These are phyloP conservation scores for Epsilonema sp. DNA, from an alignment of 2,888 invertebrate genomes.

Conservation along the genomic window DNA sequence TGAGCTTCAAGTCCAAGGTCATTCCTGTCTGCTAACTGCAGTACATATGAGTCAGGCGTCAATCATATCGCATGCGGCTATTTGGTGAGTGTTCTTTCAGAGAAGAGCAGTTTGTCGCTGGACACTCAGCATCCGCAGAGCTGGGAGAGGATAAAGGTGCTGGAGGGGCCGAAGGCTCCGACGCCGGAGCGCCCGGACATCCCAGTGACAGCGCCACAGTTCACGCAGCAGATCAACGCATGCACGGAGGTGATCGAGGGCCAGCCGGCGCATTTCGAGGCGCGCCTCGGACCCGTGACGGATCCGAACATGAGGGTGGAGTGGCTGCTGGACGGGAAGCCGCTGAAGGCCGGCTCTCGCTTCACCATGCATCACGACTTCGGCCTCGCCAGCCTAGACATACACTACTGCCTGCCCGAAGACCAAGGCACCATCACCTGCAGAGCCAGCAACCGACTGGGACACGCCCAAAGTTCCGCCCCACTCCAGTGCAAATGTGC, in stretches of 20 bases:
- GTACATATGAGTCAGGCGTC: no score
- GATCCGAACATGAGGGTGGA: slow-evolving; percentile 58
- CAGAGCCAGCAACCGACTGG: slow-evolving; percentile 78
- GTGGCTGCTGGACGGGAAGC: slow-evolving; percentile 55
- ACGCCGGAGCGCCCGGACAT: slow-evolving; percentile 39
- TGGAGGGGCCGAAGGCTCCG: slow-evolving; percentile 43
- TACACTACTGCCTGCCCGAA: slow-evolving; percentile 64
- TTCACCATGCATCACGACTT: slow-evolving; percentile 52
- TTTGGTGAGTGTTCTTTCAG: no score
- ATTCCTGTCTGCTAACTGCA: no score
- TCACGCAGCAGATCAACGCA: slow-evolving; percentile 62
- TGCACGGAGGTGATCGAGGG: slow-evolving; percentile 70
- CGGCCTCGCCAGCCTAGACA: slow-evolving; percentile 73
- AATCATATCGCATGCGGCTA: no score
- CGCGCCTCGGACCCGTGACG: slow-evolving; percentile 67
- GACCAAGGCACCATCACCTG: slow-evolving; percentile 92
- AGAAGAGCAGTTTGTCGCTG: slow-evolving; percentile 45
- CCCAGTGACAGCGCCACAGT: slow-evolving; percentile 49
- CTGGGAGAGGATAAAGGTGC: slow-evolving; percentile 62
- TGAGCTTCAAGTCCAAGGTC: slow-evolving; percentile 15
- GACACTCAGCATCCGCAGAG: slow-evolving; percentile 83
- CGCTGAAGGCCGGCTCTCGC: slow-evolving; percentile 42
- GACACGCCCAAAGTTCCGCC: slow-evolving; percentile 63
- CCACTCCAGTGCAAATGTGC: slow-evolving; percentile 12
- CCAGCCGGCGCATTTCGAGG: slow-evolving; percentile 88